These are phyloP conservation scores for Acanthiza pusilla DNA, from an alignment of 2,797 vertebrate genomes.

Conservation along the genomic window DNA sequence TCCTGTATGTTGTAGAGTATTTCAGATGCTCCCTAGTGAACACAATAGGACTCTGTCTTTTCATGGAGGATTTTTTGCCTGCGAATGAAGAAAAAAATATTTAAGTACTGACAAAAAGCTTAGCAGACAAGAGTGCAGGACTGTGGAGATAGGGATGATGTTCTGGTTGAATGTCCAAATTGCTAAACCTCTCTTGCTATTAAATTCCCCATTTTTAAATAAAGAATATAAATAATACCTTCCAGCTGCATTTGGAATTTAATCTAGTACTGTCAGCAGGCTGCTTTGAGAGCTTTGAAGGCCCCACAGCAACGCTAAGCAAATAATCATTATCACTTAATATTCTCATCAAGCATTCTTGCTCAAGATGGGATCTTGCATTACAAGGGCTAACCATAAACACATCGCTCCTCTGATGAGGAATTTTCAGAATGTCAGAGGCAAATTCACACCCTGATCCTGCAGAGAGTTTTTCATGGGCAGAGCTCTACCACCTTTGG, in stretches of 20 bases:
- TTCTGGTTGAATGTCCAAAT: slow-evolving; percentile 30
- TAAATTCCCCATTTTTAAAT: slow-evolving; percentile 10
- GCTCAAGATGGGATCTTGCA: background rate
- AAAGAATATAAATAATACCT: slow-evolving; percentile 27
- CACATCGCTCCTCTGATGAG: background rate
- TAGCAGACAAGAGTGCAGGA: background rate
- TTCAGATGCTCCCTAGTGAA: slow-evolving; percentile 9
- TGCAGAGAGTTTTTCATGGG: background rate
- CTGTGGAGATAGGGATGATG: background rate
- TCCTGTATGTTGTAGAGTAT: slow-evolving; percentile 5
- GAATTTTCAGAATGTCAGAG: background rate
- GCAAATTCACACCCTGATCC: background rate
- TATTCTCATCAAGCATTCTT: slow-evolving; percentile 19
- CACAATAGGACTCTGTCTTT: background rate
- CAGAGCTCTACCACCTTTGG: background rate
- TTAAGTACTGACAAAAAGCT: background rate
- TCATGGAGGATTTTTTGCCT: background rate
- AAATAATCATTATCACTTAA: slow-evolving; percentile 42
- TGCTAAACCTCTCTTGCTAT: slow-evolving; percentile 1
- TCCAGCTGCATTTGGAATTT: slow-evolving; percentile 21
- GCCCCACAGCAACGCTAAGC: background rate
- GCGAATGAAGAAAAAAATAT: background rate
- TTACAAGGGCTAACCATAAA: background rate
- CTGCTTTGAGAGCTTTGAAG: background rate
- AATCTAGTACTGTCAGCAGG: slow-evolving; percentile 2